phyloP scores from a whole-genome alignment of 1,140 invertebrate genomes.

The Neodiprion fabricii region DNA sequence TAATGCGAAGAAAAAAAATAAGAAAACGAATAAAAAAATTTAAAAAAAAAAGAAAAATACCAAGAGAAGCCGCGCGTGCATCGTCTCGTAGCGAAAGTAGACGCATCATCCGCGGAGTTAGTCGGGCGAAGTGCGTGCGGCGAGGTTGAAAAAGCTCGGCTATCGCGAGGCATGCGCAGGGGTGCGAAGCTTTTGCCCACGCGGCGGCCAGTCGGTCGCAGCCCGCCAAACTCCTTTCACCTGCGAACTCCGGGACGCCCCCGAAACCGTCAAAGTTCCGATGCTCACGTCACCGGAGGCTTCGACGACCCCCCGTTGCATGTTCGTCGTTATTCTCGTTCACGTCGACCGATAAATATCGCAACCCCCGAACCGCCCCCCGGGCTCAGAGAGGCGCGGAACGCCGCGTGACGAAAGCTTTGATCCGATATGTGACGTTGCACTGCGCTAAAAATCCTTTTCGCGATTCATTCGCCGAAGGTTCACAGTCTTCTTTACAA shows the following conservation, averaged over 20 bases:
- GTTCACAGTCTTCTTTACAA: too few species aligned
- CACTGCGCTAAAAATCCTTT: too few species aligned
- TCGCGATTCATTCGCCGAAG: too few species aligned
- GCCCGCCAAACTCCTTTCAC: slow-evolving; percentile 3
- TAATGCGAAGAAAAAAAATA: too few species aligned
- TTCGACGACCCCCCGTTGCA: not conserved
- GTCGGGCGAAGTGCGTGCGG: not conserved
- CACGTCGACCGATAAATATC: not conserved
- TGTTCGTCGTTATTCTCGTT: not conserved
- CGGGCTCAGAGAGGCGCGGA: too few species aligned
- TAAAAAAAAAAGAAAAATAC: too few species aligned
- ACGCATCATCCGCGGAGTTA: too few species aligned
- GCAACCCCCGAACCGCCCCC: not conserved
- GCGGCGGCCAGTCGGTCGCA: slow-evolving; percentile 5
- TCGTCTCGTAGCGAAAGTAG: too few species aligned
- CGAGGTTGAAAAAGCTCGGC: not conserved
- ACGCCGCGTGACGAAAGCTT: too few species aligned
- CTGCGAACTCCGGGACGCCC: not conserved
- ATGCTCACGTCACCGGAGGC: not conserved
- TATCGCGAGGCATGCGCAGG: not conserved
- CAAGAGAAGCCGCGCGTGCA: too few species aligned
- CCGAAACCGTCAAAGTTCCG: not conserved
- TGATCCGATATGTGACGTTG: too few species aligned
- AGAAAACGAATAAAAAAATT: too few species aligned
- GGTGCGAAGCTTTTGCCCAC: not conserved